Conservation (phyloP, 2,113 vertebrate genomes). For the Malurus cyaneus region DNA sequence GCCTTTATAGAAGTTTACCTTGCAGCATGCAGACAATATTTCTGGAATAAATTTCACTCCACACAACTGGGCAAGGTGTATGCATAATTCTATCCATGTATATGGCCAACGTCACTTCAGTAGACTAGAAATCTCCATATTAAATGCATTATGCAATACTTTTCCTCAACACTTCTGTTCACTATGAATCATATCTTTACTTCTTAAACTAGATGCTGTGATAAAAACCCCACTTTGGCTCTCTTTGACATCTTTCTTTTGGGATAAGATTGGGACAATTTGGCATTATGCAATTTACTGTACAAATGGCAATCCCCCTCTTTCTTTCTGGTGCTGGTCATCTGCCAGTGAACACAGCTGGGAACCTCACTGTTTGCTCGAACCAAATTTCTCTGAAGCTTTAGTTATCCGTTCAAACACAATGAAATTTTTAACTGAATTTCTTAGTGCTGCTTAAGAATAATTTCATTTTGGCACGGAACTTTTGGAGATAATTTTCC, state of each 20-base stretch:
- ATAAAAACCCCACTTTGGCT: background rate
- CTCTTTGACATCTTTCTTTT: background rate
- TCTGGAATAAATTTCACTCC: background rate
- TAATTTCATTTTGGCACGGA: background rate
- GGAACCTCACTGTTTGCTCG: background rate
- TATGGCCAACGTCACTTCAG: background rate
- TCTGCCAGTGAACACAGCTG: background rate
- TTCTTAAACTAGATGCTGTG: background rate
- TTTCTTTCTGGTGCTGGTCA: background rate
- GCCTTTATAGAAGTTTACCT: background rate
- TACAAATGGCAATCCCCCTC: constrained; percentile 7
- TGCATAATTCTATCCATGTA: background rate
- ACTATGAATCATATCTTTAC: background rate
- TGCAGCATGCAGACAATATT: background rate
- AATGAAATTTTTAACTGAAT: constrained; percentile 40
- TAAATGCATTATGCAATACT: constrained; percentile 8
- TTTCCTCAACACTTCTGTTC: background rate
- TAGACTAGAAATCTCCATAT: background rate
- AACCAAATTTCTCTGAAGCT: constrained; percentile 27
- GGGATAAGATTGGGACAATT: background rate
- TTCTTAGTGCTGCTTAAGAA: constrained; percentile 37
- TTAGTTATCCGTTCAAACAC: constrained; percentile 40
- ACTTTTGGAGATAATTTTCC: constrained; percentile 29
- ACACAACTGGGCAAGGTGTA: background rate
- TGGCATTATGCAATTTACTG: constrained; percentile 10